Evolutionary conservation across 2,797 vertebrate species (phyloP), one percentile per base, ranked within the genome.

Genomic region (Trichosurus vulpecula): DNA sequence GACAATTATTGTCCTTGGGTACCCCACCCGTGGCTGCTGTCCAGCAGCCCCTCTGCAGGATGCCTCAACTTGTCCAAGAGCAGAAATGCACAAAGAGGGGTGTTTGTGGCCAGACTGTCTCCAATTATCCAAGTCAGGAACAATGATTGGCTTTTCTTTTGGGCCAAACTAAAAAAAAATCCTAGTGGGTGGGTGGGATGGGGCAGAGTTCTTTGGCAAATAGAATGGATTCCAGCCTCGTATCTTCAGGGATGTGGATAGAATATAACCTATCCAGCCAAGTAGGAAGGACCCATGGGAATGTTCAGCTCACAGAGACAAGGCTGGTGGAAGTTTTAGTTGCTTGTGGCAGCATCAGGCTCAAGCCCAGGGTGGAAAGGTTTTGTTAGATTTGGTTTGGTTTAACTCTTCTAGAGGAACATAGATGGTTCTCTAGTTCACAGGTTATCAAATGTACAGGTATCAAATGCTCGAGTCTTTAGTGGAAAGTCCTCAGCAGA

Each of bases 71-170:
- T 96, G 57, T 74, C 5, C 0, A 94, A 97, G 97, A 97, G 96
- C 91, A 51, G 96, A 98, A 97, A 97, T 53, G 94, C 97, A 98
- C 94, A 98, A 97, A 98, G 90, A 35, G 90, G 96, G 91, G 96
- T 98, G 95, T 97, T 97, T 98, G 98, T 98, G 98, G 98, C 95
- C 96, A 98, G 98, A 98, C 97, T 97, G 98, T 98, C 98, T 98
- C 98, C 95, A 94, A 94, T 98, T 98, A 98, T 98, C 97, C 92
- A 98, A 97, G 98, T 96, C 91, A 4, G 0, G 97, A 98, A 97
- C 30, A 0, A 98, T 95, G 92, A 97, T 95, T 66, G 95, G 94
- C 93, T 97, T 98, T 98, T 98, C 96, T 97, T 97, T 95, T 19
- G 14, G 93, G 94, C 54, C 94, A 95, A 95, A 29, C 22, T 6